Base-by-base conservation (phyloP, 2,888 invertebrate genomes). In the Seladonia tumulorum region DNA sequence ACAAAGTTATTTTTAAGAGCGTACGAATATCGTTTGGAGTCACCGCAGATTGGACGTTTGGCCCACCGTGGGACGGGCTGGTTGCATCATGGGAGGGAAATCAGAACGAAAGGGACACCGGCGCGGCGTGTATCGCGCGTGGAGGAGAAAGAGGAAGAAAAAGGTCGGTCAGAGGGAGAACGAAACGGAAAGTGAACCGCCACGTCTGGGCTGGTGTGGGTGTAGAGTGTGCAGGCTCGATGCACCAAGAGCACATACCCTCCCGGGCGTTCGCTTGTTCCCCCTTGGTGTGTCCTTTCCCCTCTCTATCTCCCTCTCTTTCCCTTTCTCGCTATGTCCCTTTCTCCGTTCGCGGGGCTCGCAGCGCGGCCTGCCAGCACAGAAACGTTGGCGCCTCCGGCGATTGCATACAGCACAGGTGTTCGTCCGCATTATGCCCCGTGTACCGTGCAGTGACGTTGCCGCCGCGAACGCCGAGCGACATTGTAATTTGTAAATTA, bases 401-500 rank as follows among this genome's bases (percentile, higher is more conserved):
- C 92, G 90, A 90, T 90, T 83, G 88, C 87, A 83, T 86, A 90
- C 87, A 86, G 90, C 90, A 92, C 93, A 93, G 93, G 92, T 93
- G 93, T 92, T 90, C 88, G 91, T 92, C 89, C 88, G 90, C 89
- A 89, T 93, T 92, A 92, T 89, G 88, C 88, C 88, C 12, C 82
- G 83, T 84, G 83, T 76, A 77, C 86, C 29, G 77, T 72, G 70
- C 72, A 72, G 45, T 80, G 88, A 86, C 85, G 89, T 88, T 83
- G 84, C 81, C 87, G 86, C 81, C 82, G 88, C 87, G 86, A 89
- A 91, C 87, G 85, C 88, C 90, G 88, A 91, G 90, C 91, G 92
- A 93, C 92, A 92, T 92, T 93, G 92, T 91, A 92, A 92, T 93
- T 93, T 92, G 90, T 90, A 92, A 93, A 93, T 93, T 92, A 90